Conservation (phyloP, 92 coral and sea anemone species). For the Actinernus sp. region DNA sequence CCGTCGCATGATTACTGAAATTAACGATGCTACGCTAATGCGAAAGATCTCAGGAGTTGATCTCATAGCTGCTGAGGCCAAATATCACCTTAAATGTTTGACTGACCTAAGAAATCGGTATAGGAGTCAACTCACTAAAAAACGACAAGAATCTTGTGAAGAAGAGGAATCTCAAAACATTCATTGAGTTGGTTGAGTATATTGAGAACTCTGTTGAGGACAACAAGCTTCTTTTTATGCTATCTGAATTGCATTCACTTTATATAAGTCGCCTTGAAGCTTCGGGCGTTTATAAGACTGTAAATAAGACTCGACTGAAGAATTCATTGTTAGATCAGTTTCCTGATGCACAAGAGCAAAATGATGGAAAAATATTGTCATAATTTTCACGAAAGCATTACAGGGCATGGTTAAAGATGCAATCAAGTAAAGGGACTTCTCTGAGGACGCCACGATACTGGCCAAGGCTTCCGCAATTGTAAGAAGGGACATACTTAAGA, state of each 20-base stretch:
- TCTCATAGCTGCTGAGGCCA: constrained; percentile 77
- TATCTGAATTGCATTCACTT: constrained; percentile 49
- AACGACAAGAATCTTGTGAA: constrained; percentile 48
- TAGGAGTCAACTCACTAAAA: constrained; percentile 36
- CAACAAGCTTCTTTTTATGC: constrained; percentile 35
- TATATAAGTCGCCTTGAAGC: constrained; percentile 48
- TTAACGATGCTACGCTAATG: constrained; percentile 45
- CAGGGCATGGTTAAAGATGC: constrained; percentile 39
- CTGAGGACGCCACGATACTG: constrained; percentile 39
- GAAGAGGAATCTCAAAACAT: constrained; percentile 52
- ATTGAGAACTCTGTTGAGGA: constrained; percentile 44
- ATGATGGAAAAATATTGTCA: neutral
- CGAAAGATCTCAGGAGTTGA: constrained; percentile 72
- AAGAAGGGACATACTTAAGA: constrained; percentile 52
- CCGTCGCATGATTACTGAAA: constrained; percentile 65
- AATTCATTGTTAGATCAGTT: neutral
- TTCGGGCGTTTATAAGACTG: neutral
- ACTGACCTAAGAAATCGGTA: constrained; percentile 67
- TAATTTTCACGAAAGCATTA: constrained; percentile 33
- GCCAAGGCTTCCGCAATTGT: constrained; percentile 63
- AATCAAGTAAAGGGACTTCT: constrained; percentile 28
- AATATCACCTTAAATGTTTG: constrained; percentile 67
- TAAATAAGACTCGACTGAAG: constrained; percentile 11
- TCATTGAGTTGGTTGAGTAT: constrained; percentile 62
- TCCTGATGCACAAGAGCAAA: neutral